Evolutionary conservation across 2,888 invertebrate species (phyloP).

Genomic region (Anoncus sp.): DNA sequence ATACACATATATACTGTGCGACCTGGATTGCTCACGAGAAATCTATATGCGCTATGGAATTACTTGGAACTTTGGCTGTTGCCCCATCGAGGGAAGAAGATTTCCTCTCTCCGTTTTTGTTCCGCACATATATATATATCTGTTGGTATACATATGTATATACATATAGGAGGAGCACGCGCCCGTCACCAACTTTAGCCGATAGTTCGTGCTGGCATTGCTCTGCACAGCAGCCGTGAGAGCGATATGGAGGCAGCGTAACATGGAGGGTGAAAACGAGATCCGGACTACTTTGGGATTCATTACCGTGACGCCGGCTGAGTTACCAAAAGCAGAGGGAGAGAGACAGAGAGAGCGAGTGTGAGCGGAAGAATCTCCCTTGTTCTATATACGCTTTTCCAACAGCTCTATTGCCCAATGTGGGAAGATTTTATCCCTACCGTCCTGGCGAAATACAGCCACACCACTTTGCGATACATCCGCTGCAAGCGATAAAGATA

Average conservation of each 20-base stretch:
- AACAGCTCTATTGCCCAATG: neutral
- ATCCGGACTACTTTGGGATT: slow-evolving; percentile 57
- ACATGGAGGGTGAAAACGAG: slow-evolving; percentile 35
- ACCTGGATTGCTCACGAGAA: slow-evolving; percentile 24
- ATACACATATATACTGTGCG: slow-evolving; percentile 5
- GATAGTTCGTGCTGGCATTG: slow-evolving; percentile 46
- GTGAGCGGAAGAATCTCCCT: neutral
- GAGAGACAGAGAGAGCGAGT: neutral
- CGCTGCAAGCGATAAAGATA: too few species aligned
- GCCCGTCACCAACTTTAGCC: slow-evolving; percentile 58
- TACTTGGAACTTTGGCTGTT: slow-evolving; percentile 53
- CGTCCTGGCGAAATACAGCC: neutral
- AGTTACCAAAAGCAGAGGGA: slow-evolving; percentile 34
- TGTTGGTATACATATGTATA: slow-evolving; percentile 8
- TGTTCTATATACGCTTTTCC: neutral
- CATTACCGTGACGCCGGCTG: slow-evolving; percentile 59
- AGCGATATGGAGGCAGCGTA: neutral
- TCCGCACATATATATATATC: neutral
- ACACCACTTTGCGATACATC: too few species aligned
- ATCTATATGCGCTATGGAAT: slow-evolving; percentile 29
- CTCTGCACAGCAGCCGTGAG: slow-evolving; percentile 15
- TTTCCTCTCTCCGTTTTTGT: slow-evolving; percentile 8
- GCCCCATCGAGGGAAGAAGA: slow-evolving; percentile 28
- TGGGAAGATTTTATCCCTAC: neutral
- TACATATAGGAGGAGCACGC: neutral